Base-by-base conservation (phyloP, 64 coral and sea anemone species). In the Dendrophyllia cribrosa region DNA sequence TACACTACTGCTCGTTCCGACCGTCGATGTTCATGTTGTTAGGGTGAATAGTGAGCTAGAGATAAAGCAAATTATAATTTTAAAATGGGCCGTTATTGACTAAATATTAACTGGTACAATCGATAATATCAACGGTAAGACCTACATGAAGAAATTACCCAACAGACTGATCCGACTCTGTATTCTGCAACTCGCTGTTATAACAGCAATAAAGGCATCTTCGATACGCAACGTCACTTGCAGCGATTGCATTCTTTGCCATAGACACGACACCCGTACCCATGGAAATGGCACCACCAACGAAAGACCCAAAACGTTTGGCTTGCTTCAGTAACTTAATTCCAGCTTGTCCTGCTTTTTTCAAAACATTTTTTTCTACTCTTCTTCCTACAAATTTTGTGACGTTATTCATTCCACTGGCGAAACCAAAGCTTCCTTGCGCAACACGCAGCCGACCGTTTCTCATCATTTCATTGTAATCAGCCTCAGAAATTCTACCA, bases 341-440 rank as follows among this genome's bases (percentile, higher is more conserved):
- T n/a, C 20, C 68, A 9, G 68, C 68, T 20, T 11, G 2, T 8
- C 50, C 17, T 20, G 7, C 76, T 79, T 79, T 59, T 13, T 53
- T 17, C 16, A 59, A 8, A 22, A 79, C 15, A 8, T 17, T 79
- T 56, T 53, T 59, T 79, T 79, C 7, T 0, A 79, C 9, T 56
- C 76, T 53, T 56, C 53, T 59, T 7, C 76, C 76, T 5, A 59
- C 76, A 26, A 79, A 79, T 79, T 79, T 45, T 22, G 3, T 22
- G 5, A 79, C 76, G 12, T 79, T 79, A 13, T 79, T 53, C 13
- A 79, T 13, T 9, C 76, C 76, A 22, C 25, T 59, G 6, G 76
- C 76, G 5, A 79, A 4, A 25, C 76, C 76, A 79, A 79, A 79
- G 76, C 76, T 78, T 56, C 76, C 76, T 78, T 78, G 76, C 13